Percentiles rank a stretch among this genome's conserved stretches.
phyloP scores from a whole-genome alignment of 1,140 invertebrate species.

The Caerostris extrusa region DNA sequence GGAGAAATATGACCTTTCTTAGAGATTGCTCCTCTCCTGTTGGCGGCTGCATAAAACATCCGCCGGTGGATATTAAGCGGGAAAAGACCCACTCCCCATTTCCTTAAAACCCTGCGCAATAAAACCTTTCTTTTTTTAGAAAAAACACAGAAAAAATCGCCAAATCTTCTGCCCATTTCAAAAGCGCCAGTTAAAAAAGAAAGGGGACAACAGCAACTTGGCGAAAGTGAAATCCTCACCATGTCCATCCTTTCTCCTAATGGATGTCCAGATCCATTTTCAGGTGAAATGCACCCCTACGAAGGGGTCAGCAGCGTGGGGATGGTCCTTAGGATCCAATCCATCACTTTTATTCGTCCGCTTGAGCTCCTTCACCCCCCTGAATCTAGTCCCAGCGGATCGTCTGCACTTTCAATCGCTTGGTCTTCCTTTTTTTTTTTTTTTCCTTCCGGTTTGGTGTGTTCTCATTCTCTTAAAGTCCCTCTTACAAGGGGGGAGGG shows the following conservation, averaged over 20 bases:
- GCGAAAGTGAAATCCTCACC: background rate
- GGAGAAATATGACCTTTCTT: background rate
- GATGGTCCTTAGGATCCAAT: conserved; percentile 61
- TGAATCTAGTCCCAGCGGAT: background rate
- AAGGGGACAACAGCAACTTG: background rate
- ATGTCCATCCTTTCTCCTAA: conserved; percentile 31
- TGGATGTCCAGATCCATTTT: conserved; percentile 71
- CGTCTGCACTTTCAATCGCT: conserved; percentile 50
- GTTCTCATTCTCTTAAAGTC: conserved; percentile 44
- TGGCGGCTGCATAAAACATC: background rate
- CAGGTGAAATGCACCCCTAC: conserved; percentile 37
- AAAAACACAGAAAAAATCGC: background rate
- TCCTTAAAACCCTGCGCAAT: background rate
- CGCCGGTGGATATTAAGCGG: background rate
- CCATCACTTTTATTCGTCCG: conserved; percentile 66
- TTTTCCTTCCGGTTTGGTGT: background rate
- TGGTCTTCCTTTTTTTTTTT: background rate
- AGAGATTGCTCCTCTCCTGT: background rate
- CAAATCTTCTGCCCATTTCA: background rate
- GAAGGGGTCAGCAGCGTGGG: conserved; percentile 15
- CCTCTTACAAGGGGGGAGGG: conserved; percentile 16
- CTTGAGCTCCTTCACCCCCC: background rate
- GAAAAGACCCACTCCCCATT: conserved; percentile 5
- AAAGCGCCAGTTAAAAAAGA: conserved; percentile 6
- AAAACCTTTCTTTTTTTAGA: background rate